Conservation (phyloP, 2,113 vertebrate species). For the Perccottus glenii region DNA sequence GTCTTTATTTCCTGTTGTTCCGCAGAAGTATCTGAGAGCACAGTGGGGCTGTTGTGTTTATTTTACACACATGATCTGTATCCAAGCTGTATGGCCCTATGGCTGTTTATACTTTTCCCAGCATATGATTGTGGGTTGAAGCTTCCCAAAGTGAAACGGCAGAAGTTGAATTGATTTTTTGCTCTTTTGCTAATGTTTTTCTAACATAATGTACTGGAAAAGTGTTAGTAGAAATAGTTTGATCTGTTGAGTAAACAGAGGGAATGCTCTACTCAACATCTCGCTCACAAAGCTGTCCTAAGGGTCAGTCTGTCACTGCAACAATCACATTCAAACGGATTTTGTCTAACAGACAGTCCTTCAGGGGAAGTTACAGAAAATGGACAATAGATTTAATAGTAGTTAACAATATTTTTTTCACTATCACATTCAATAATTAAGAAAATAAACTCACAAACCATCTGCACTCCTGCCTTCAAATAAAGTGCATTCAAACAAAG, state of each 20-base stretch:
- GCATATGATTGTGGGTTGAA: conserved; percentile 37
- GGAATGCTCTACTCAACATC: no score
- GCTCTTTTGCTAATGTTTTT: conserved; percentile 16
- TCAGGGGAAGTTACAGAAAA: no score
- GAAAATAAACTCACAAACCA: neutral
- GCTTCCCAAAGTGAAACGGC: conserved; percentile 24
- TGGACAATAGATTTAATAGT: no score
- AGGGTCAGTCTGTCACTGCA: no score
- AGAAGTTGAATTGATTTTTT: conserved; percentile 16
- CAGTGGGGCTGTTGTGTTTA: conserved; percentile 33
- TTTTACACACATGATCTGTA: conserved; percentile 34
- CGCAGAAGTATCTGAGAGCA: conserved; percentile 29
- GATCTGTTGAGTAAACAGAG: neutral
- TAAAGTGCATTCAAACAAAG: conserved; percentile 37
- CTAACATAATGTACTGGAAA: conserved; percentile 2
- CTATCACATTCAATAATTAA: no score
- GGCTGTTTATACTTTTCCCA: conserved; percentile 11
- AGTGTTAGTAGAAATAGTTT: neutral
- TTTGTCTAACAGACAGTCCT: no score
- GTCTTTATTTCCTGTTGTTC: conserved; percentile 18
- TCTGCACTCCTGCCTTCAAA: conserved; percentile 7
- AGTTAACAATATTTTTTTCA: no score
- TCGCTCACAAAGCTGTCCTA: no score
- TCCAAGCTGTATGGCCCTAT: conserved; percentile 8
- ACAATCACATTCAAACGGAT: no score